Evolutionary conservation across 2,888 invertebrate species (phyloP), one percentile per base, ranked within the genome.

Genomic region (Carabus problematicus): DNA sequence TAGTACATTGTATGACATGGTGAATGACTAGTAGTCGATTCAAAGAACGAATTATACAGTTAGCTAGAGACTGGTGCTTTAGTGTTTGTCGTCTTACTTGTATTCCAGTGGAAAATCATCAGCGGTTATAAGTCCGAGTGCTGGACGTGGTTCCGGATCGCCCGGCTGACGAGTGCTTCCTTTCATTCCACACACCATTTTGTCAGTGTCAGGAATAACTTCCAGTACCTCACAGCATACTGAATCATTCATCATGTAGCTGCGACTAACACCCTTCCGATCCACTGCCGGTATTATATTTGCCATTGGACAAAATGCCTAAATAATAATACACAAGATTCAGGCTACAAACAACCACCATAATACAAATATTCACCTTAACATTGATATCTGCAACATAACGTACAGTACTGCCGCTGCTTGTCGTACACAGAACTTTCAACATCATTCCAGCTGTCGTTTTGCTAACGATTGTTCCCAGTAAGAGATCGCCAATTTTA

Each of bases 211-310:
- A 56, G 92, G 90, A 80, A 91, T 92, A 72, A 93, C 91, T 86
- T 93, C 93, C 77, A 94, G 86, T 62, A 94, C 91, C 85, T 94
- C 94, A 82, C 94, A 94, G 86, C 94, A 92, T 70, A 95, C 90
- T 76, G 90, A 89, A 84, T 94, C 94, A 85, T 91, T 91, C 83
- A 88, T 87, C 82, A 90, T 88, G 86, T 91, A 93, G 83, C 87
- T 87, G 81, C 92, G 89, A 80, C 89, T 87, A 72, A 90, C 86
- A 81, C 89, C 90, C 78, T 88, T 88, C 85, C 92, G 92, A 86
- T 93, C 93, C 79, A 91, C 86, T 56, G 91, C 91, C 71, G 90
- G 90, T 82, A 91, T 89, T 82, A 89, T 87, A 84, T 89, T 89
- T 75, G 87, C 84, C 71, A 88, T 86, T 54, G 89, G 89, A 82